phyloP scores from a whole-genome alignment of 2,113 vertebrate species.

The Rhynchomys soricoides region DNA sequence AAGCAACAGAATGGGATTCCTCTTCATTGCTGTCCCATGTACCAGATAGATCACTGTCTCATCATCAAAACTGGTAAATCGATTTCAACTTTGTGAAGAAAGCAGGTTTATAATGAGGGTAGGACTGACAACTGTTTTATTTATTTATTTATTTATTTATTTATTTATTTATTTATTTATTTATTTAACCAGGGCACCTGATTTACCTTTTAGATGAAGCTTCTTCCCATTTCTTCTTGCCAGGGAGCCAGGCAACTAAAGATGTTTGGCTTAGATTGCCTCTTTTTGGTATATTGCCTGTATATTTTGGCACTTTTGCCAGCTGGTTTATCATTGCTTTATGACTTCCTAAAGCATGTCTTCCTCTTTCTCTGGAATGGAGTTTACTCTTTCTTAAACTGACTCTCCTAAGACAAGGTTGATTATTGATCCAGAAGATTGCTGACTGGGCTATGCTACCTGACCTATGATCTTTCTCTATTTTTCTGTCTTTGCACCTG shows the following conservation, averaged over 20 bases:
- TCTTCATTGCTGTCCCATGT: neutral
- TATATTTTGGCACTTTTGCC: neutral
- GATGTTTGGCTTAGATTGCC: neutral
- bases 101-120: neutral
- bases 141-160: neutral
- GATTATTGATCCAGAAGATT: neutral
- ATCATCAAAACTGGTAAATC: neutral
- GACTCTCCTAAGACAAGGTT: neutral
- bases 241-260: neutral
- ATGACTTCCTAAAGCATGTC: neutral
- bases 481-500: no score
- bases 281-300: neutral
- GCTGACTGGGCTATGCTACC: neutral
- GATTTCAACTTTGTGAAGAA: neutral
- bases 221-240: neutral
- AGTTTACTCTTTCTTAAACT: neutral
- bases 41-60: neutral
- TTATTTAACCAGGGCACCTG: no score
- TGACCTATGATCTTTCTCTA: neutral
- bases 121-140: neutral
- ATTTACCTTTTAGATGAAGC: neutral
- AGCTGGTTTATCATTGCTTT: neutral
- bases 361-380: neutral
- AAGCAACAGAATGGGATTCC: neutral
- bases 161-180: no score